Conservation (phyloP, 1,140 invertebrate species). For the Diorhabda carinulata region DNA sequence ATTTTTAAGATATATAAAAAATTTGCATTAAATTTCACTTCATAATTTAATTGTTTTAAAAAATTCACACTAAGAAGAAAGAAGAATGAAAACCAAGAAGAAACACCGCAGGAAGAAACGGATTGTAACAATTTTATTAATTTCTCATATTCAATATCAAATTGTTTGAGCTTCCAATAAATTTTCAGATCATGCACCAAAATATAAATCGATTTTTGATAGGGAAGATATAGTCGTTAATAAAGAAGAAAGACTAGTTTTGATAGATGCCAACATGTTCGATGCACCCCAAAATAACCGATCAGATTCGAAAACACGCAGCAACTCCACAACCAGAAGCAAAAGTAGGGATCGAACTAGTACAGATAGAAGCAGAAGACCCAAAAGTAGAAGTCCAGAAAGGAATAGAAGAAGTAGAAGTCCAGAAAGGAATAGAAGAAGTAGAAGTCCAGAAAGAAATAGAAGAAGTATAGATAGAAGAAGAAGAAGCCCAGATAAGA, state of each 20-base stretch:
- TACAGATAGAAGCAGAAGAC: background rate
- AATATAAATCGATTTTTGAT: conserved; percentile 3
- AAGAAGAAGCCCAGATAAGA: background rate
- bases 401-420: background rate
- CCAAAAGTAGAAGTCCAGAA: background rate
- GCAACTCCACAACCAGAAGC: background rate
- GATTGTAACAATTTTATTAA: too few relatives aligned
- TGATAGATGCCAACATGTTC: background rate
- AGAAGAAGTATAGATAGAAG: conserved; percentile 1
- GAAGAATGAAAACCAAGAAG: too few relatives aligned
- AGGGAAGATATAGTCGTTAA: background rate
- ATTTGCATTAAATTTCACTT: too few relatives aligned
- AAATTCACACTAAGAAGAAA: too few relatives aligned
- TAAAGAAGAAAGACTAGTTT: conserved; percentile 1
- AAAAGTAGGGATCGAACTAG: background rate
- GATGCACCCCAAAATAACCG: background rate
- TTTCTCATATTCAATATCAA: background rate
- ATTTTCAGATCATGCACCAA: conserved; percentile 3
- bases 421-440: background rate
- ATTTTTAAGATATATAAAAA: too few relatives aligned
- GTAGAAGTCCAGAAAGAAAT: background rate
- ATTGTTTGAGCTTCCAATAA: background rate
- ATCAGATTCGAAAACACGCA: background rate
- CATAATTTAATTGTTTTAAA: too few relatives aligned
- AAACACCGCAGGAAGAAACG: too few relatives aligned